Conservation (phyloP, 2,888 invertebrate species). For the Dryocosmus kuriphilus region DNA sequence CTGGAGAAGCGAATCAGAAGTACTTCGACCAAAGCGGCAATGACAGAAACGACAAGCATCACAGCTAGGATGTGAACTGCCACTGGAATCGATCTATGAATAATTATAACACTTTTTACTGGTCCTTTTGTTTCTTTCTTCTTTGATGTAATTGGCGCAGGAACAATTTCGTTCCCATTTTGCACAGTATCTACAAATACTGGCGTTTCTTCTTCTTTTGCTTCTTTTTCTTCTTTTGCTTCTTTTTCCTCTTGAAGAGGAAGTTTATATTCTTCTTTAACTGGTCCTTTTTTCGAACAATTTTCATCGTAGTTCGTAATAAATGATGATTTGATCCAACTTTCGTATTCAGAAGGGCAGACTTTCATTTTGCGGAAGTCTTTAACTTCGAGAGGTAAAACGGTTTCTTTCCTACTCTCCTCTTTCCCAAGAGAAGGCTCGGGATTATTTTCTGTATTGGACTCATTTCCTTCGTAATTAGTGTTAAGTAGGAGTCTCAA, state of each 20-base stretch:
- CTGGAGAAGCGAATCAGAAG: conserved; percentile 68
- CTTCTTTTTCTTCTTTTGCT: conserved; percentile 35
- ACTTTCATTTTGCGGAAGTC: conserved; percentile 50
- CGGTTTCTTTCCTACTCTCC: conserved; percentile 43
- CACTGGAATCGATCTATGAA: conserved; percentile 63
- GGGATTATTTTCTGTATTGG: conserved; percentile 34
- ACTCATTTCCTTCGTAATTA: conserved; percentile 57
- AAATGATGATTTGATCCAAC: conserved; percentile 61
- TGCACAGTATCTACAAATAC: conserved; percentile 10
- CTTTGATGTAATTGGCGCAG: not conserved
- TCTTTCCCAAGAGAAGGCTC: not conserved
- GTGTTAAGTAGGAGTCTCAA: conserved; percentile 66
- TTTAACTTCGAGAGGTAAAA: conserved; percentile 49
- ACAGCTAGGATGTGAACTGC: conserved; percentile 70
- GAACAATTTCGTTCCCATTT: conserved; percentile 26
- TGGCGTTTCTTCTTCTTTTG: conserved; percentile 20
- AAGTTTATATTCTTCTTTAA: conserved; percentile 26
- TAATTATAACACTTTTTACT: not conserved
- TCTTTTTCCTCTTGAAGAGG: conserved; percentile 39
- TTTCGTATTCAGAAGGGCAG: conserved; percentile 66
- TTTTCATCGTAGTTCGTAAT: conserved; percentile 67
- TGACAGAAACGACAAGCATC: conserved; percentile 70
- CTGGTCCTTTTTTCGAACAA: conserved; percentile 55
- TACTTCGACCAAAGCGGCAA: conserved; percentile 71
- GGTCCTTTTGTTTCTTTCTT: conserved; percentile 37